phyloP scores from a whole-genome alignment of 2,797 vertebrate species.

The Anas flavirostris region DNA sequence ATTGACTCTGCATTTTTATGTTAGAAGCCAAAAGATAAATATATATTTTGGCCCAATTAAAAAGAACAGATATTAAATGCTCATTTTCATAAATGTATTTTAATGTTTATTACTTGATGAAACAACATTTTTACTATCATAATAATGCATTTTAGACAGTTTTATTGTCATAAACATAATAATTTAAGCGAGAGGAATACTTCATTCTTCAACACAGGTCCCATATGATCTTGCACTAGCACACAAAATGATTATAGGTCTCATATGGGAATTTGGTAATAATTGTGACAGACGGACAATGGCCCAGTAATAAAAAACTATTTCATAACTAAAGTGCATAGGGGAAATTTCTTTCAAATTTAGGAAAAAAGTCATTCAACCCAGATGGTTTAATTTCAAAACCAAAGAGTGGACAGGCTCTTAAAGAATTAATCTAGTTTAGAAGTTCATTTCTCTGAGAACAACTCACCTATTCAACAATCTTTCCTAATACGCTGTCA shows the following conservation, averaged over 20 bases:
- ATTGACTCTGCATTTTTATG: neutral
- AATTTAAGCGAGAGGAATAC: neutral
- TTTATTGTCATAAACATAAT: neutral
- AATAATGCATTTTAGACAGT: neutral
- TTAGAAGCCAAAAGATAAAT: neutral
- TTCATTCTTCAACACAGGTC: neutral
- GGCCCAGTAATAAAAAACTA: neutral
- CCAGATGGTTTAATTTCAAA: conserved; percentile 13
- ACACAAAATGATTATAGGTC: neutral
- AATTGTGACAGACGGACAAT: neutral
- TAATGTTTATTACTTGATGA: neutral
- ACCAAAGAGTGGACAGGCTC: neutral
- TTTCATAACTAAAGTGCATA: neutral
- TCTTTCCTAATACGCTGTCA: neutral
- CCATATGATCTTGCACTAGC: neutral
- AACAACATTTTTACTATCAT: neutral
- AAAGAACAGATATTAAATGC: neutral
- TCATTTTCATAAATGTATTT: neutral
- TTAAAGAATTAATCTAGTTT: neutral
- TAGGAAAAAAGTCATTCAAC: neutral
- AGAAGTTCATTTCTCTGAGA: neutral
- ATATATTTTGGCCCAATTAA: neutral
- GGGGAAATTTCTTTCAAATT: conserved; percentile 13
- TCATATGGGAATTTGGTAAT: neutral
- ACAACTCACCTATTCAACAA: neutral